Conservation (phyloP, 2,113 vertebrate genomes). For the Laticauda laticaudata region DNA sequence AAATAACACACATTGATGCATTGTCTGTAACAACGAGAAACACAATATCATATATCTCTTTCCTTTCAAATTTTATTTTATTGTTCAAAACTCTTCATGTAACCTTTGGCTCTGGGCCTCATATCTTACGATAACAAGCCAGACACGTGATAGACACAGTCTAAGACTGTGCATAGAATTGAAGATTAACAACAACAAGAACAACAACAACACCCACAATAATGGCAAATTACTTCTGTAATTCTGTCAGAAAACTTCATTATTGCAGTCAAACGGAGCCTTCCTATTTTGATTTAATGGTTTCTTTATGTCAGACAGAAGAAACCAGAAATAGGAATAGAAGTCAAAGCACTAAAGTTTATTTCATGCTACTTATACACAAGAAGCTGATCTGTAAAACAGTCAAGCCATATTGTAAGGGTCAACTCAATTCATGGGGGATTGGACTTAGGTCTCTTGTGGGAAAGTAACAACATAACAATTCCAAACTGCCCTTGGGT, state of each 20-base stretch:
- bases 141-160: background rate
- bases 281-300: background rate
- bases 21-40: background rate
- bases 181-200: background rate
- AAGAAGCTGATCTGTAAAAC: background rate
- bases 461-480: background rate
- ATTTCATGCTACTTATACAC: background rate
- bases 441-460: background rate
- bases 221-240: background rate
- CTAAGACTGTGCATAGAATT: background rate
- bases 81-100: background rate
- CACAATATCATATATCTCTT: background rate
- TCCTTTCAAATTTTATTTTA: background rate
- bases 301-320: background rate
- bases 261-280: background rate
- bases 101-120: background rate
- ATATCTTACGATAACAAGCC: background rate
- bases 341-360: background rate
- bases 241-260: background rate
- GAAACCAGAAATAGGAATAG: background rate
- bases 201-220: background rate
- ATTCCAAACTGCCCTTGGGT: background rate
- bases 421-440: background rate
- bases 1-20: background rate
- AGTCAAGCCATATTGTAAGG: background rate